Conservation (phyloP, 2,113 vertebrate genomes). For the Castor canadensis region DNA sequence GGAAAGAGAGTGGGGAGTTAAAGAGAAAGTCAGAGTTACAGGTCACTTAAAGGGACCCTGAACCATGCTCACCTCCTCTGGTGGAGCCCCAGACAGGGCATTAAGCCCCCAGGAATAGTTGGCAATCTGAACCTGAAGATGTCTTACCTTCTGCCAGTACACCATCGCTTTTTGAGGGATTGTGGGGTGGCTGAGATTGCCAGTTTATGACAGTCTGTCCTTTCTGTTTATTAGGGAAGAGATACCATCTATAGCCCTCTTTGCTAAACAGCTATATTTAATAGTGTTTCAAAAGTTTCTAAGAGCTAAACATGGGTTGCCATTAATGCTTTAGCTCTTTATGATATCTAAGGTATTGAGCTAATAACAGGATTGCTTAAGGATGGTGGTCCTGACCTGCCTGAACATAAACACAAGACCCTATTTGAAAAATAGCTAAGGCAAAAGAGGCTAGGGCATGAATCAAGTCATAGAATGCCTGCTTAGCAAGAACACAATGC, state of each 20-base stretch:
- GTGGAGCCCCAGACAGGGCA: neutral
- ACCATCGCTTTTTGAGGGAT: neutral
- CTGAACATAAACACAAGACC: too few species aligned
- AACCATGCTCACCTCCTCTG: neutral
- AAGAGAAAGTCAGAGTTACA: neutral
- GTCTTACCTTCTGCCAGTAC: neutral
- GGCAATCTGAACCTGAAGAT: neutral
- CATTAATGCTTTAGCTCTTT: neutral
- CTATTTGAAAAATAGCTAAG: too few species aligned
- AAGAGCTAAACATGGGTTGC: slow-evolving; percentile 17
- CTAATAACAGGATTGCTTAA: neutral
- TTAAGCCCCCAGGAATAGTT: neutral
- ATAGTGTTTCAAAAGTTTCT: neutral
- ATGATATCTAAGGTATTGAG: neutral
- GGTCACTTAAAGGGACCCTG: neutral
- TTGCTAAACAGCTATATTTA: neutral
- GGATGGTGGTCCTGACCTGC: too few species aligned
- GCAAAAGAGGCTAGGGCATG: too few species aligned
- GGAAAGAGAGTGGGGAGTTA: neutral
- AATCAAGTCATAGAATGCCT: too few species aligned
- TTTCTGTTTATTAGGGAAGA: neutral
- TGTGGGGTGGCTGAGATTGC: neutral
- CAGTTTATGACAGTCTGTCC: neutral
- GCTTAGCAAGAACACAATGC: too few species aligned
- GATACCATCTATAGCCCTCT: neutral